phyloP scores from a whole-genome alignment of 1,140 invertebrate genomes.

The Charaxes varanes region DNA sequence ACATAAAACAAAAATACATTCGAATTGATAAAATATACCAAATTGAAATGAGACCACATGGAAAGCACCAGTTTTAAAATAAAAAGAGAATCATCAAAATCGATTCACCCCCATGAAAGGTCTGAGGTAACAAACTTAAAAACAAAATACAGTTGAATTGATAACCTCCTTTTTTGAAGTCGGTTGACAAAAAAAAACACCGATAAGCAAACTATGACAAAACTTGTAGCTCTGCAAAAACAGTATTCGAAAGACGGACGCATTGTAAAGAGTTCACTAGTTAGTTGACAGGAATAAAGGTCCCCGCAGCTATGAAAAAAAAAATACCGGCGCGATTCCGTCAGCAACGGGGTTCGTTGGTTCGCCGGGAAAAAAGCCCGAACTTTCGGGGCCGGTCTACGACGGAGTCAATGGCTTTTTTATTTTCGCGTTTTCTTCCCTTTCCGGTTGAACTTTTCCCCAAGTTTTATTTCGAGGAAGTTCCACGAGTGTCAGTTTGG shows the following conservation, averaged over 20 bases:
- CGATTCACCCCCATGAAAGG: too few relatives aligned
- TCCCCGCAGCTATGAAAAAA: slow-evolving; percentile 47
- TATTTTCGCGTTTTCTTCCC: slow-evolving; percentile 66
- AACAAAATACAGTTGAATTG: too few relatives aligned
- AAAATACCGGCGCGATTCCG: slow-evolving; percentile 44
- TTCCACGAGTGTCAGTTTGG: slow-evolving; percentile 67
- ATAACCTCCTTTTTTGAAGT: too few relatives aligned
- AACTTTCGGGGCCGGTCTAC: slow-evolving; percentile 58
- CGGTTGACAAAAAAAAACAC: too few relatives aligned
- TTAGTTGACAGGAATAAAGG: slow-evolving; percentile 57
- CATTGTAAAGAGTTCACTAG: slow-evolving; percentile 37
- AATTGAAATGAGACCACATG: too few relatives aligned
- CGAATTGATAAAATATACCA: too few relatives aligned
- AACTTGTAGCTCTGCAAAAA: slow-evolving; percentile 2
- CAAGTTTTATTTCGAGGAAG: slow-evolving; percentile 65
- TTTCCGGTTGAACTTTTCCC: slow-evolving; percentile 67
- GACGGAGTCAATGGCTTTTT: slow-evolving; percentile 71
- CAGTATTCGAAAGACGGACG: slow-evolving; percentile 2
- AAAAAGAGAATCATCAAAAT: too few relatives aligned
- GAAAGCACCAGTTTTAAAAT: too few relatives aligned
- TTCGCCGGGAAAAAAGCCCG: slow-evolving; percentile 53
- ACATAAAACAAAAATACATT: too few relatives aligned
- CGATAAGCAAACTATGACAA: background rate
- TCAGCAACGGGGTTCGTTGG: slow-evolving; percentile 25
- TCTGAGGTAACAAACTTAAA: too few relatives aligned